A percentile compares a stretch with the other conserved stretches of the same genome.
phyloP scores from a whole-genome alignment of 2,888 invertebrate genomes.

The Aelia acuminata region DNA sequence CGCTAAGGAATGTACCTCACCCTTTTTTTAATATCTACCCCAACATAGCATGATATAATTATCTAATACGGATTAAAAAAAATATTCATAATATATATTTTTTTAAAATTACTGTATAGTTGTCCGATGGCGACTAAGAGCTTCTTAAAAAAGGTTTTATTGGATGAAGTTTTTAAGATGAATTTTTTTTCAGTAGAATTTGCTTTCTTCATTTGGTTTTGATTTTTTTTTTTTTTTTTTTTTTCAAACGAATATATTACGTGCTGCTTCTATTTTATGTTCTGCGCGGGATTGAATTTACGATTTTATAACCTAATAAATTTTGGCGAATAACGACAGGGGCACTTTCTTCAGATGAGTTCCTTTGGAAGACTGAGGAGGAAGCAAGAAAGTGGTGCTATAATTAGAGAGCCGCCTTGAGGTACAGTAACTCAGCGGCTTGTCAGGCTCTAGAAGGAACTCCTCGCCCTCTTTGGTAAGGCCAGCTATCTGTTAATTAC shows the following conservation, averaged over 20 bases:
- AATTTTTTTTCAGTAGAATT: background rate
- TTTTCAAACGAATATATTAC: background rate
- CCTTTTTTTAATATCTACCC: no score
- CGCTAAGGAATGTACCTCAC: no score
- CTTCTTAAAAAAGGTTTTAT: background rate
- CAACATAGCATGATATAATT: no score
- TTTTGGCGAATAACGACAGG: background rate
- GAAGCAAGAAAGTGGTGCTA: background rate
- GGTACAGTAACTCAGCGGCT: conserved; percentile 2
- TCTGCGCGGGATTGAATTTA: background rate
- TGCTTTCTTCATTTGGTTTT: background rate
- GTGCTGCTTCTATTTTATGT: background rate
- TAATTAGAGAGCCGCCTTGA: background rate
- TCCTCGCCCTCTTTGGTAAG: background rate
- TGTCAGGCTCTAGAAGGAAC: conserved; percentile 1
- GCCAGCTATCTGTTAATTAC: background rate
- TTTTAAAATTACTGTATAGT: no score
- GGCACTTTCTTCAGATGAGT: background rate
- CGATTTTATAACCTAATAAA: background rate
- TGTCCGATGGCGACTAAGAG: background rate
- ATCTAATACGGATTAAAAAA: no score
- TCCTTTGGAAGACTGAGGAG: background rate
- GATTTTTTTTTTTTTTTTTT: background rate
- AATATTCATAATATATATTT: no score
- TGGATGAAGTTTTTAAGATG: background rate